Base-by-base conservation (phyloP, 2,888 invertebrate species). In the Amphipyra berbera region DNA sequence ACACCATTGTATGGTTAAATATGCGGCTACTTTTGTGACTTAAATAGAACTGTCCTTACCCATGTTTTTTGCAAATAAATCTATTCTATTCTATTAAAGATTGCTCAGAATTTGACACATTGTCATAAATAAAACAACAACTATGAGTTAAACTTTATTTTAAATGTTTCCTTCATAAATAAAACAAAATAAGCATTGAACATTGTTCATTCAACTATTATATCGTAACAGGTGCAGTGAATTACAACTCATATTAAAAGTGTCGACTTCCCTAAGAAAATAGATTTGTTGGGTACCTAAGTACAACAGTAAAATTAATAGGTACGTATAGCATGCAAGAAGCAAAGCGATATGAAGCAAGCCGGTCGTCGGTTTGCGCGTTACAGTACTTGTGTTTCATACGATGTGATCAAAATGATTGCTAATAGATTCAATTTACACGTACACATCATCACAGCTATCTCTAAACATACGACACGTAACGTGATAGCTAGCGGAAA, bases 131-230 rank as follows among this genome's bases (percentile, higher is more conserved):
- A 73, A 80, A 80, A 80, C 72, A 46, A 76, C n/a, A 46, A 33
- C 4, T 77, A 69, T 15, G 79, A 81, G 80, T 78, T 76, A 79
- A 80, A 80, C 61, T 80, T 80, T 80, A 81, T 78, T 79, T 90
- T 84, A 83, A 88, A 87, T 84, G 79, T 86, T 86, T 90, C 79
- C 82, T 85, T 88, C 82, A 90, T 90, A 90, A 90, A 90, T 90
- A 87, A 91, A 91, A 91, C 89, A 89, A 90, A 88, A 87, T 89
- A 88, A 88, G 90, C 88, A 88, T 87, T 82, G 84, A 86, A 88
- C 86, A 86, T 85, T 82, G 83, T 88, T 81, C 83, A 89, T 73
- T 83, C 79, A 82, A 86, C 84, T 83, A 82, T 62, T 66, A 85
- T 84, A 76, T 58, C 44, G 73, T 84, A 87, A 85, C 82, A 73